Evolutionary conservation across 1,140 invertebrate genomes (phyloP).

Genomic region (Drosophila mojavensis): DNA sequence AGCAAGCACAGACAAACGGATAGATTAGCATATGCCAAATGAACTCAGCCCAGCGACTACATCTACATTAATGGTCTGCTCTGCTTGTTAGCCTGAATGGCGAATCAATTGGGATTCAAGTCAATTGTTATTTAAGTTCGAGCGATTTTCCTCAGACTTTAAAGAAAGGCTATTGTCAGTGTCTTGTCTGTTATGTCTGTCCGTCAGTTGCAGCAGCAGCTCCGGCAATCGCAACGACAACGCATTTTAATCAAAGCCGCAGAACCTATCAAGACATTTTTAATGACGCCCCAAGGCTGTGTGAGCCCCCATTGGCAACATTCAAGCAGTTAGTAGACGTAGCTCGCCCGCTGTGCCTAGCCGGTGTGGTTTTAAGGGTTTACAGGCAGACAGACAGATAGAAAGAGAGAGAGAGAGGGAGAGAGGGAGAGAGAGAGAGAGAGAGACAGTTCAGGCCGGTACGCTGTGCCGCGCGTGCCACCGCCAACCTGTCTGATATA

Average conservation of each 20-base stretch:
- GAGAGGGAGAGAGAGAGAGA: too few relatives aligned
- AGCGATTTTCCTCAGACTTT: neutral
- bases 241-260: slow-evolving; percentile 68
- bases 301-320: neutral
- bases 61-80: too few relatives aligned
- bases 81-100: too few relatives aligned
- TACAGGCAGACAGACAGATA: neutral
- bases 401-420: too few relatives aligned
- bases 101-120: neutral
- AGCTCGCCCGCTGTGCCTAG: neutral
- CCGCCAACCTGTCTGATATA: slow-evolving; percentile 7
- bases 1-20: too few relatives aligned
- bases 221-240: slow-evolving; percentile 16
- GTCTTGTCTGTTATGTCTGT: slow-evolving; percentile 8
- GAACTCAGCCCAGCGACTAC: too few relatives aligned
- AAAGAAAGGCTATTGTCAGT: neutral
- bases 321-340: neutral
- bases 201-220: neutral
- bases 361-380: slow-evolving; percentile 20
- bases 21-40: too few relatives aligned
- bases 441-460: too few relatives aligned
- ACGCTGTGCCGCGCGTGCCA: too few relatives aligned
- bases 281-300: slow-evolving; percentile 55
- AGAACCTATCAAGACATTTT: slow-evolving; percentile 74
- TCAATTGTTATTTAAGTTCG: slow-evolving; percentile 4